Evolutionary conservation across 2,797 vertebrate species (phyloP).

Genomic region (Huso huso): DNA sequence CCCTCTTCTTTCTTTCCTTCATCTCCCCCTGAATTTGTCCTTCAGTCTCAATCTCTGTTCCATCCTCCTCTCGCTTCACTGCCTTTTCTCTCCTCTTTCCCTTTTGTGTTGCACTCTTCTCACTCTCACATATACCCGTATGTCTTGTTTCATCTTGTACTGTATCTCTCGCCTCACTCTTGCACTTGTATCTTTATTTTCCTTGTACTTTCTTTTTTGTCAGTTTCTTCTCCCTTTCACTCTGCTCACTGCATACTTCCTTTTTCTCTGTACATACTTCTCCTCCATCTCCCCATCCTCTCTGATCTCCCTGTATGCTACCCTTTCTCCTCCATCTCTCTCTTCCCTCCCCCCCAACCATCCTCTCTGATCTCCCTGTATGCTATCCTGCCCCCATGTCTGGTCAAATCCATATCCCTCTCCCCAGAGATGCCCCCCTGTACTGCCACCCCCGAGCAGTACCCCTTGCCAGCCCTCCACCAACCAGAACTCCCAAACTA

Average conservation of each 20-base stretch:
- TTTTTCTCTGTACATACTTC: no score
- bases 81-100: neutral
- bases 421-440: constrained; percentile 20
- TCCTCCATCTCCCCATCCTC: neutral
- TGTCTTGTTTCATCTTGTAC: no score
- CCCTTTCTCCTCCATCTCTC: neutral
- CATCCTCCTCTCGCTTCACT: neutral
- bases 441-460: constrained; percentile 25
- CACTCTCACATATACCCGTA: neutral
- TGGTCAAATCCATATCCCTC: constrained; percentile 16
- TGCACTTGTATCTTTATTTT: neutral
- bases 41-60: neutral
- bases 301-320: neutral
- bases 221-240: no score
- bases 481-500: constrained; percentile 32
- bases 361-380: neutral
- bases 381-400: neutral
- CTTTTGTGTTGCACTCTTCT: neutral
- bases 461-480: constrained; percentile 37
- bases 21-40: no score
- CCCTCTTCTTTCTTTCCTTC: neutral
- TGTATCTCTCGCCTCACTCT: neutral
- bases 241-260: no score
- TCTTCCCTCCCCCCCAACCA: no score
- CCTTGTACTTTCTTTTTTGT: neutral